Conservation (phyloP, 2,888 invertebrate species). For the Odontothrips loti region DNA sequence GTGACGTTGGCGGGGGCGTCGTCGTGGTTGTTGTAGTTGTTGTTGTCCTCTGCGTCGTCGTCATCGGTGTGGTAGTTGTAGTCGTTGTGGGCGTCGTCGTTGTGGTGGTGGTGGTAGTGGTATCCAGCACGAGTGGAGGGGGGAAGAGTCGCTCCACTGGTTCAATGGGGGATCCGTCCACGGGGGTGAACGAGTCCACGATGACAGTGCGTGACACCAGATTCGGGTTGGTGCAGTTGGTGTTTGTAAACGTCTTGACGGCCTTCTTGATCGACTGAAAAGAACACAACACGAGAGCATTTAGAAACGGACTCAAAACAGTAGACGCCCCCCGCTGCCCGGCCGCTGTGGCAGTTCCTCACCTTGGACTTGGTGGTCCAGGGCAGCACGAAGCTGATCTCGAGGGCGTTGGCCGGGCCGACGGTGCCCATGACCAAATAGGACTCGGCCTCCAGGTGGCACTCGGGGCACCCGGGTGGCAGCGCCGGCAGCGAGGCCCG, state of each 20-base stretch:
- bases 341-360: no score
- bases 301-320: not conserved
- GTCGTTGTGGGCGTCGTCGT: conserved; percentile 32
- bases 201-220: conserved; percentile 41
- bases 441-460: conserved; percentile 41
- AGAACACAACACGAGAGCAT: not conserved
- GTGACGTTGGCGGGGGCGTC: not conserved
- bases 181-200: conserved; percentile 35
- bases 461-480: conserved; percentile 46
- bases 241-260: conserved; percentile 45
- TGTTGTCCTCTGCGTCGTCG: not conserved
- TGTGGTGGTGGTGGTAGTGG: conserved; percentile 28
- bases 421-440: conserved; percentile 47
- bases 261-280: conserved; percentile 46
- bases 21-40: not conserved
- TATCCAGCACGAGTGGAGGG: not conserved
- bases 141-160: not conserved
- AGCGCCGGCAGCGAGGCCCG: conserved; percentile 44
- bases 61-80: not conserved
- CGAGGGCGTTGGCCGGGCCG: conserved; percentile 41
- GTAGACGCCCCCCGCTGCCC: no score
- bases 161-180: not conserved
- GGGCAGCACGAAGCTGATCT: conserved; percentile 48
- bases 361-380: conserved; percentile 44
- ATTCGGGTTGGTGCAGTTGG: conserved; percentile 47